Conservation (phyloP, 2,888 invertebrate species). For the Andricus quercusramuli region DNA sequence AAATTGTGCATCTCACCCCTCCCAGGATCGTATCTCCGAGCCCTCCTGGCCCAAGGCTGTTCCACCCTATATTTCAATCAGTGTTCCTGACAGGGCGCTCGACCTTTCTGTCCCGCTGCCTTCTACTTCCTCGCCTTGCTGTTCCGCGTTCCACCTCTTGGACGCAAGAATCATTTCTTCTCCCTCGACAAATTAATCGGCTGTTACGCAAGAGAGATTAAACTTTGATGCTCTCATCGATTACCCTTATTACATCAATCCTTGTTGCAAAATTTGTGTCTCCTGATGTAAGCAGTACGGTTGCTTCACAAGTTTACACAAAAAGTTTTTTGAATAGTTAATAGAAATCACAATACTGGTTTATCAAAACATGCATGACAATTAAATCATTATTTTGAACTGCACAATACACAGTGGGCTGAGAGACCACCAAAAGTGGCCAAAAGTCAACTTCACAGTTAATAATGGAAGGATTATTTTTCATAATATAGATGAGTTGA, state of each 20-base stretch:
- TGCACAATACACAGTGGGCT: too few relatives aligned
- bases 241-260: conserved; percentile 6
- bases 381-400: too few relatives aligned
- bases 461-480: too few relatives aligned
- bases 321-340: too few relatives aligned
- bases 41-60: conserved; percentile 68
- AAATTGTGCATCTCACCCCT: conserved; percentile 68
- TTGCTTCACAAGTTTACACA: too few relatives aligned
- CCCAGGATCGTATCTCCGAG: conserved; percentile 56
- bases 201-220: conserved; percentile 73
- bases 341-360: too few relatives aligned
- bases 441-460: too few relatives aligned
- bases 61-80: conserved; percentile 77
- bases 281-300: neutral
- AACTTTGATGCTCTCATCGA: conserved; percentile 53
- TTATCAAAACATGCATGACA: too few relatives aligned
- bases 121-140: conserved; percentile 37
- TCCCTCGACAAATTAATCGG: conserved; percentile 72
- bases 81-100: conserved; percentile 72
- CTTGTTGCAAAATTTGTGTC: neutral
- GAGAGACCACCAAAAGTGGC: too few relatives aligned
- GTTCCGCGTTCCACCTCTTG: conserved; percentile 25
- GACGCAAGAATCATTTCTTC: conserved; percentile 39
- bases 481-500: too few relatives aligned
- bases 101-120: conserved; percentile 41